Evolutionary conservation across 2,113 vertebrate species (phyloP), one percentile per base, ranked within the genome.

Genomic region (Gobio gobio): DNA sequence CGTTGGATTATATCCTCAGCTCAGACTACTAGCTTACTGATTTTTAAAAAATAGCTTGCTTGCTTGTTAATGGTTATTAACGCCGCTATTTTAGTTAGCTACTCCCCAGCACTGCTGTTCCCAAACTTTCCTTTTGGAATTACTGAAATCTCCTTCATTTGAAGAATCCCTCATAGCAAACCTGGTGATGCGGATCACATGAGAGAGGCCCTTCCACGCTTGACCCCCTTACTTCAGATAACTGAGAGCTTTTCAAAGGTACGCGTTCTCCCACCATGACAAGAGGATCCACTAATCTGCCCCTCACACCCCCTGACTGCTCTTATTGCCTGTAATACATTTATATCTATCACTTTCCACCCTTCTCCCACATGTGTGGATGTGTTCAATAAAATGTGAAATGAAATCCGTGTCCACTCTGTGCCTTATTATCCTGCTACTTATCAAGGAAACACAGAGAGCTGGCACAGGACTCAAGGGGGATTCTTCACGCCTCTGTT

Each of bases 301-400:
- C 26, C 79, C 76, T 47, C 40, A 61, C 54, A 74, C 70, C 68
- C 70, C 82, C 51, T 47, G n/a, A 63, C 76, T 72, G 76, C 63
- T 70, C 63, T 59, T 79, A 85, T 79, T 59, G 76, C 40, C 26
- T 29, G 5, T 66, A 64, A 59, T 63, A 74, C 40, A 84, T 87
- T 74, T 78, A 73, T 58, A 80, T 84, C 54, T 72, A 63, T 73
- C 74, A 20, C 76, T 58, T 40, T 43, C 68, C 58, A 61, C 66
- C 56, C 33, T 49, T 66, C 80, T 77, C 58, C 78, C 61, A 80
- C 78, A 72, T 36, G 78, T 80, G 10, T 63, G 58, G 47, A 73
- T 78, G 70, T 82, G 78, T 73, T 70, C 78, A 87, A 75, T 72
- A 85, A 85, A 78, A 85, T 85, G 84, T 80, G 85, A 86, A 86